A percentile compares a stretch with the other conserved stretches of the same genome.
Conservation (phyloP, 2,888 invertebrate species). For the Ischnus inquisitorius region DNA sequence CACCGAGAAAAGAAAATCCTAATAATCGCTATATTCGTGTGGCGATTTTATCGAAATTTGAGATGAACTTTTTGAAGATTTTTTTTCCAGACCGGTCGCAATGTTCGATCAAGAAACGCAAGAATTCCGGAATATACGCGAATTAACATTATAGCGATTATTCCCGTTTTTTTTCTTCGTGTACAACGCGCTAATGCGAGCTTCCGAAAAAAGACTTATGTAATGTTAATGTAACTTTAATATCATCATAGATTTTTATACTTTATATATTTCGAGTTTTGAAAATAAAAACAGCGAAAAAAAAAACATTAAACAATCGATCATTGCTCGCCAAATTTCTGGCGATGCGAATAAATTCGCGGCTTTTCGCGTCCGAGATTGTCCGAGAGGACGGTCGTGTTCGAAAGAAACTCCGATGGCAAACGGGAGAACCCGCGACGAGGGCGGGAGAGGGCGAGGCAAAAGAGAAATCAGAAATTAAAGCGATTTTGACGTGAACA, state of each 20-base stretch:
- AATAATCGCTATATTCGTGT: not conserved
- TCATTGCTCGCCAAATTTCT: too few relatives aligned
- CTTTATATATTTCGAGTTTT: too few relatives aligned
- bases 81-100: too few relatives aligned
- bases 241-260: slow-evolving; percentile 2
- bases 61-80: too few relatives aligned
- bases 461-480: slow-evolving; percentile 67
- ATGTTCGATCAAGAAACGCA: too few relatives aligned
- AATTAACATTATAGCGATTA: too few relatives aligned
- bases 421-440: not conserved
- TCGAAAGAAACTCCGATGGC: not conserved
- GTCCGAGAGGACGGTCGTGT: not conserved
- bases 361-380: not conserved
- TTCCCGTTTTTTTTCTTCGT: too few relatives aligned
- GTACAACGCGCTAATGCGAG: not conserved
- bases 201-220: slow-evolving; percentile 8
- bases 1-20: not conserved
- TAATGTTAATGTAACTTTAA: slow-evolving; percentile 1
- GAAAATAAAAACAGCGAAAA: too few relatives aligned
- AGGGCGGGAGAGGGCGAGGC: slow-evolving; percentile 31
- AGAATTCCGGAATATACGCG: too few relatives aligned
- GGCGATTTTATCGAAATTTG: too few relatives aligned
- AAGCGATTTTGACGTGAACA: slow-evolving; percentile 47
- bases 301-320: too few relatives aligned
- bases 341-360: not conserved